These are phyloP conservation scores for Collichthys lucidus DNA, from an alignment of 2,113 vertebrate genomes.

Conservation along the genomic window DNA sequence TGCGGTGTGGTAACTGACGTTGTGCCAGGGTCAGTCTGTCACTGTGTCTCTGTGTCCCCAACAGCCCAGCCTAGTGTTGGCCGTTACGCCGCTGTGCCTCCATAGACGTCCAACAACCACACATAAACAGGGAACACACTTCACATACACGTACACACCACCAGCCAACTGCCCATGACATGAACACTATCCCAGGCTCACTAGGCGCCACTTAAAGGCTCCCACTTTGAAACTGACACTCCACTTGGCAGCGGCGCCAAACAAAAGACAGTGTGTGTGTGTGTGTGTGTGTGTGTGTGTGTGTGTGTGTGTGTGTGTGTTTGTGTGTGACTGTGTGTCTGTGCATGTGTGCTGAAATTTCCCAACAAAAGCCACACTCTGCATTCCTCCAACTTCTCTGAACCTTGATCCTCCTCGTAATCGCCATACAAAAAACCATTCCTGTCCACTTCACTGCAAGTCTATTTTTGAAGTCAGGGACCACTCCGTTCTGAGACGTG, in stretches of 20 bases:
- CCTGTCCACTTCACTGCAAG: constrained; percentile 22
- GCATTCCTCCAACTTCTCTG: constrained; percentile 40
- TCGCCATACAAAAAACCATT: constrained; percentile 22
- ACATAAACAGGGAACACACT: constrained; percentile 52
- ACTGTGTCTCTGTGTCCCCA: constrained; percentile 55
- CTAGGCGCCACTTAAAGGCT: constrained; percentile 77
- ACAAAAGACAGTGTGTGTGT: constrained; percentile 63
- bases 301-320: constrained; percentile 14
- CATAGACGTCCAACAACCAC: constrained; percentile 51
- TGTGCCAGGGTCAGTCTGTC: constrained; percentile 69
- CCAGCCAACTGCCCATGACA: constrained; percentile 76
- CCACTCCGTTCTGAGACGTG: constrained; percentile 39
- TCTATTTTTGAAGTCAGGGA: constrained; percentile 62
- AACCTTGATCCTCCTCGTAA: constrained; percentile 15
- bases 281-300: constrained; percentile 34
- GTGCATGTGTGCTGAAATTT: constrained; percentile 23
- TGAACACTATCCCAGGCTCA: constrained; percentile 74
- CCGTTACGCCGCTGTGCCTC: constrained; percentile 63
- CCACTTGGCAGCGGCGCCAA: constrained; percentile 68
- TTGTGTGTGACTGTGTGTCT: constrained; percentile 10
- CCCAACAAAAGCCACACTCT: constrained; percentile 45
- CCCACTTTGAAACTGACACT: constrained; percentile 82
- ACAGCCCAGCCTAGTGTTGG: constrained; percentile 68
- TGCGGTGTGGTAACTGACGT: background rate
- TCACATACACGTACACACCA: constrained; percentile 52